These are phyloP conservation scores for Strigamia transsilvanica DNA, from an alignment of 2,888 invertebrate species.

Conservation along the genomic window DNA sequence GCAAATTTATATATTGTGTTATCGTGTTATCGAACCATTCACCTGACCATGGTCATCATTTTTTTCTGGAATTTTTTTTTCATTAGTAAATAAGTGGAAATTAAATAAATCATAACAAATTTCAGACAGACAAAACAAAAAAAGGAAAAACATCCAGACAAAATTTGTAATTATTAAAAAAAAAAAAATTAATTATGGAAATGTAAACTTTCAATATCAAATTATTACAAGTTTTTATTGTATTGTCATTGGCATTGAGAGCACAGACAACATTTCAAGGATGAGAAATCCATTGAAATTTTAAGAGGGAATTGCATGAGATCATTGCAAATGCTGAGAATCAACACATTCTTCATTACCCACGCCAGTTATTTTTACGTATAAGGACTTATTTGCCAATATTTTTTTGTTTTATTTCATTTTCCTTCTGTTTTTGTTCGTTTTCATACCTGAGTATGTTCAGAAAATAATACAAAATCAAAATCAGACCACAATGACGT, in stretches of 20 bases:
- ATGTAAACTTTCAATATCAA: not conserved
- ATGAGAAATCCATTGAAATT: constrained; percentile 37
- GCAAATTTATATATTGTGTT: constrained; percentile 14
- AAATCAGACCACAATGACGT: constrained; percentile 9
- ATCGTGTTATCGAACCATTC: constrained; percentile 39
- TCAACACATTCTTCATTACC: not conserved
- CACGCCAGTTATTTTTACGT: not conserved
- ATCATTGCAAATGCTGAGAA: constrained; percentile 27
- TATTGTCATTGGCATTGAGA: constrained; percentile 16
- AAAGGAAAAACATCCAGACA: not conserved
- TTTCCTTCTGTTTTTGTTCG: not conserved
- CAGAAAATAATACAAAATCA: not conserved
- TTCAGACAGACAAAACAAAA: not conserved
- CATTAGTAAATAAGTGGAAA: constrained; percentile 3
- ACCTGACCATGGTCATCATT: constrained; percentile 18
- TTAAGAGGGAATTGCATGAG: constrained; percentile 1
- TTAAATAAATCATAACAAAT: constrained; percentile 20
- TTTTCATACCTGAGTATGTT: not conserved
- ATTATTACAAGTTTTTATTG: not conserved
- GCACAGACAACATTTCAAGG: not conserved
- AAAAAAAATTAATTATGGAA: not conserved
- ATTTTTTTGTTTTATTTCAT: not conserved
- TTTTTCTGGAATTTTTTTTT: not conserved
- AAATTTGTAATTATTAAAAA: not conserved
- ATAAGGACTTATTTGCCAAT: not conserved